Evolutionary conservation across 2,888 invertebrate genomes (phyloP).

Genomic region (Aromia moschata): DNA sequence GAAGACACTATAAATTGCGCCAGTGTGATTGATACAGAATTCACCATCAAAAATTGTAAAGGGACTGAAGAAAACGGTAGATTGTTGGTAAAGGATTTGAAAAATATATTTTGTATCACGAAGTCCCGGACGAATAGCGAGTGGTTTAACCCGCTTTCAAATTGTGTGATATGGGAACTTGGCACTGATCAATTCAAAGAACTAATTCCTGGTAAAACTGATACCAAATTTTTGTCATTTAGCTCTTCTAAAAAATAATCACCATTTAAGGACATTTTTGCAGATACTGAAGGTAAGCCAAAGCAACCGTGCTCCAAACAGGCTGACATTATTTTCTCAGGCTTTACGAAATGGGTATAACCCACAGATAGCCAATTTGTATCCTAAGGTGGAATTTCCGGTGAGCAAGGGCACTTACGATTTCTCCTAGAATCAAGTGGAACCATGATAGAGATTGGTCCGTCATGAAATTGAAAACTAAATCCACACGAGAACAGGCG

Average conservation of each 20-base stretch:
- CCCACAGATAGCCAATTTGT: conserved; percentile 77
- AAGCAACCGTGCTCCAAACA: not conserved
- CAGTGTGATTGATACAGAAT: not conserved
- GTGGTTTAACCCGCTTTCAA: not conserved
- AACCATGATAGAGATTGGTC: conserved; percentile 83
- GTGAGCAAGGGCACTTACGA: conserved; percentile 71
- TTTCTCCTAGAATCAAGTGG: conserved; percentile 83
- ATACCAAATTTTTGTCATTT: not conserved
- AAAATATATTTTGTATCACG: no score
- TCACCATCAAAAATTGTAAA: no score
- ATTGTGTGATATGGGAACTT: not conserved
- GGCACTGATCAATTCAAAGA: not conserved
- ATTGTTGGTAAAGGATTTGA: no score
- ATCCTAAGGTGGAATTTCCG: conserved; percentile 79
- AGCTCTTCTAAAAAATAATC: not conserved
- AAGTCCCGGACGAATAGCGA: not conserved
- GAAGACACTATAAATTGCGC: not conserved
- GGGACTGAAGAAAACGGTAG: no score
- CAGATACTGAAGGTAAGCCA: not conserved
- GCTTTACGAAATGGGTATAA: conserved; percentile 81
- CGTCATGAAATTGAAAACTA: conserved; percentile 63
- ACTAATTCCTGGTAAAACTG: not conserved
- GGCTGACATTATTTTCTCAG: no score
- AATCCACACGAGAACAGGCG: conserved; percentile 70
- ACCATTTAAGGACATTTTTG: not conserved